A percentile compares a stretch with the other conserved stretches of the same genome.
Conservation (phyloP, 2,113 vertebrate species). For the Pollimyrus isidori region DNA sequence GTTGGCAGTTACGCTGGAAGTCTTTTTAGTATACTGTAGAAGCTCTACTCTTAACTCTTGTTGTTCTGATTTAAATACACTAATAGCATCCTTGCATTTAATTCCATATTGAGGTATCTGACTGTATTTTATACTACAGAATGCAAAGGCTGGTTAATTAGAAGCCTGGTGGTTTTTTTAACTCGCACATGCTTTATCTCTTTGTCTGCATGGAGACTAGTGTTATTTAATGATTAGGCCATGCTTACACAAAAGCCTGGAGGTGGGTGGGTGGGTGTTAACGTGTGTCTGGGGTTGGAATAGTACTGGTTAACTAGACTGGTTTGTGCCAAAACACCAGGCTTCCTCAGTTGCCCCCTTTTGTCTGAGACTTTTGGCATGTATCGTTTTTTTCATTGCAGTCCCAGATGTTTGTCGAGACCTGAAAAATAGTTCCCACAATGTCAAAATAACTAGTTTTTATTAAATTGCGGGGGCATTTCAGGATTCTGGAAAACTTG, state of each 20-base stretch:
- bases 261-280: neutral
- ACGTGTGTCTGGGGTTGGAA: conserved; percentile 15
- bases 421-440: too few relatives aligned
- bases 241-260: conserved; percentile 39
- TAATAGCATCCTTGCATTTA: conserved; percentile 41
- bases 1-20: conserved; percentile 38
- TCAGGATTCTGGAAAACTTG: too few relatives aligned
- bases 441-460: too few relatives aligned
- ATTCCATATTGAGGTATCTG: conserved; percentile 42
- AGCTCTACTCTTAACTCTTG: conserved; percentile 35
- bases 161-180: conserved; percentile 57
- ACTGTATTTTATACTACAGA: conserved; percentile 51
- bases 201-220: conserved; percentile 33
- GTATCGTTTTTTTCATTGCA: too few relatives aligned
- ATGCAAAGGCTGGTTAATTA: conserved; percentile 64
- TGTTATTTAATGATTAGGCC: conserved; percentile 51
- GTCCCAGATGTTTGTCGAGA: too few relatives aligned
- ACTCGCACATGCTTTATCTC: conserved; percentile 36
- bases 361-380: conserved; percentile 16
- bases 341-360: conserved; percentile 37
- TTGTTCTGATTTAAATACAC: conserved; percentile 53
- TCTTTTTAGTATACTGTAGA: conserved; percentile 54
- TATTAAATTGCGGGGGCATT: too few relatives aligned
- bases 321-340: conserved; percentile 40
- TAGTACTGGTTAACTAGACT: conserved; percentile 44